phyloP scores from a whole-genome alignment of 2,888 invertebrate genomes.

The Agapostemon virescens region DNA sequence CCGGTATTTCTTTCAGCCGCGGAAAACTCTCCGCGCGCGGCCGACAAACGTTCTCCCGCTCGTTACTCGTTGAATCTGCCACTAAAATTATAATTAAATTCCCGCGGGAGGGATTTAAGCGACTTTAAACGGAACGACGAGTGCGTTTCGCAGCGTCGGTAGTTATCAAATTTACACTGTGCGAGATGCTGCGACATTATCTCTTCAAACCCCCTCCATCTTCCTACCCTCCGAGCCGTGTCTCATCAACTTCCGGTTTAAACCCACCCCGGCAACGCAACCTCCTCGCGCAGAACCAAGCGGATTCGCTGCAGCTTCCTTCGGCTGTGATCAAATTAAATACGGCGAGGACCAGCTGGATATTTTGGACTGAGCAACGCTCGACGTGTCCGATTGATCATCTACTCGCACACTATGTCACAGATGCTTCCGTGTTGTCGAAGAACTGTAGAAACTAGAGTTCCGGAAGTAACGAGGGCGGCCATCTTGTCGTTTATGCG shows the following conservation, averaged over 20 bases:
- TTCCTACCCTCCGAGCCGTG: neutral
- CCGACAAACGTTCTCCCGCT: constrained; percentile 7
- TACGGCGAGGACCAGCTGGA: neutral
- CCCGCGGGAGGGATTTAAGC: constrained; percentile 22
- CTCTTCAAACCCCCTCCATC: neutral
- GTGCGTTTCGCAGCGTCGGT: constrained; percentile 20
- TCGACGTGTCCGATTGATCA: neutral
- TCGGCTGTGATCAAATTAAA: constrained; percentile 9
- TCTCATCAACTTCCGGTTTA: neutral
- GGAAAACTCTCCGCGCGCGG: constrained; percentile 16
- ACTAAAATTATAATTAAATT: constrained; percentile 44
- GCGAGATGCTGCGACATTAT: constrained; percentile 23
- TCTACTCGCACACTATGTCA: too few relatives aligned
- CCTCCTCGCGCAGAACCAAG: constrained; percentile 1
- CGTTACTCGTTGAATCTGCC: constrained; percentile 25
- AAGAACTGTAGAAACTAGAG: too few relatives aligned
- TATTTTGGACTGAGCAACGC: neutral
- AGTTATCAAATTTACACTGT: constrained; percentile 42
- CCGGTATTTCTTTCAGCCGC: constrained; percentile 20
- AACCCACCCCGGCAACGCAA: neutral
- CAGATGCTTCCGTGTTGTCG: too few relatives aligned
- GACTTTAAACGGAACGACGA: constrained; percentile 34
- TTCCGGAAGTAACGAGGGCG: too few relatives aligned
- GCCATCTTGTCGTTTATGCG: too few relatives aligned
- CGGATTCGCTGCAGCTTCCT: constrained; percentile 10